Base-by-base conservation (phyloP, 2,888 invertebrate species). In the Pseudanteris insignis region DNA sequence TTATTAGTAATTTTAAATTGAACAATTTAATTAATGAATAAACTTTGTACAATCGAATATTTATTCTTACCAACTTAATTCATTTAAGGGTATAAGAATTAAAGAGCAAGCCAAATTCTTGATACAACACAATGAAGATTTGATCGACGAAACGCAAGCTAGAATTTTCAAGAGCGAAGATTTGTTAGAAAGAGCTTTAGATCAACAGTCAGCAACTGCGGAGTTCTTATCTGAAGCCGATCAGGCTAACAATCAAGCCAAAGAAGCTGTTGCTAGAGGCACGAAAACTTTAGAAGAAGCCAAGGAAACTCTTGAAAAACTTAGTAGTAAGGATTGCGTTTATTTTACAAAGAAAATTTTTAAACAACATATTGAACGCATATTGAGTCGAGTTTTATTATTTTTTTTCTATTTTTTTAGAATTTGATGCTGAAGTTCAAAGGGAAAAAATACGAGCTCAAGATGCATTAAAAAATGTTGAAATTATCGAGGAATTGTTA, bases 341-440 rank as follows among this genome's bases (percentile, higher is more conserved):
- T n/a, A n/a, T n/a, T n/a, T n/a, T n/a, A n/a, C n/a, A n/a, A n/a
- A n/a, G n/a, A n/a, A n/a, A n/a, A n/a, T n/a, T n/a, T n/a, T n/a
- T n/a, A n/a, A n/a, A n/a, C n/a, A n/a, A n/a, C n/a, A n/a, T n/a
- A n/a, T n/a, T n/a, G n/a, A n/a, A n/a, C n/a, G n/a, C n/a, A n/a
- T n/a, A n/a, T n/a, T n/a, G n/a, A n/a, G n/a, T n/a, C n/a, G n/a
- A n/a, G n/a, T n/a, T n/a, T n/a, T n/a, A n/a, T n/a, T n/a, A n/a
- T n/a, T n/a, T n/a, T n/a, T n/a, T n/a, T n/a, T n/a, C n/a, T n/a
- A n/a, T n/a, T 1, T 29, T 43, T 29, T 3, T 50, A 91, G 92
- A 90, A 75, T 98, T 97, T 83, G 94, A 96, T 77, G 87, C 90
- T 51, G 89, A 93, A 81, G 94, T 96, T 0, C 88, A 92, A 66